Percentiles rank a stretch among this genome's conserved stretches.
Conservation (phyloP, 1,140 invertebrate species). For the Orchesella cincta region DNA sequence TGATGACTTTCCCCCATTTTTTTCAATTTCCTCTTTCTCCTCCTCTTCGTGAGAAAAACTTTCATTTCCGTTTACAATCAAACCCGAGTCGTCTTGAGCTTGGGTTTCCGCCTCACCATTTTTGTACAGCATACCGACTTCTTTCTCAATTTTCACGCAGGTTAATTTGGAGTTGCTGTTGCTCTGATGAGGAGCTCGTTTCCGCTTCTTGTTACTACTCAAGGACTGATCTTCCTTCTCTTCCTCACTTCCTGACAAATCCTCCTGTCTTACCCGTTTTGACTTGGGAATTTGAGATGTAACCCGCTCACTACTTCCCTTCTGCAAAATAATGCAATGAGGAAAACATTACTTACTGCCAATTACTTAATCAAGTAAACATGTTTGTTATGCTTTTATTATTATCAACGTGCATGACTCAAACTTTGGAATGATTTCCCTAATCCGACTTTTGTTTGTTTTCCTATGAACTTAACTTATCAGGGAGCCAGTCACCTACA, state of each 20-base stretch:
- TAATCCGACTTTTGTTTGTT: no score
- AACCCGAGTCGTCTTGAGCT: not conserved
- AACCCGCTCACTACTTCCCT: conserved; percentile 1
- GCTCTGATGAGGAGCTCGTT: conserved; percentile 21
- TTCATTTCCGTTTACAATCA: conserved; percentile 25
- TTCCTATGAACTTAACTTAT: no score
- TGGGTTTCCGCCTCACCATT: no score
- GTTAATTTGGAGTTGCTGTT: conserved; percentile 6
- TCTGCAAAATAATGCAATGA: not conserved
- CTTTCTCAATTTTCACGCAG: not conserved
- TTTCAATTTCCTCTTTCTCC: conserved; percentile 22
- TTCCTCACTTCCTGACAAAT: not conserved
- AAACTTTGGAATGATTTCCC: no score
- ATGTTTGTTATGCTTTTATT: no score
- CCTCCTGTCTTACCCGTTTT: not conserved
- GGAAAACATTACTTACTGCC: no score
- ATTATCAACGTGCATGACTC: no score
- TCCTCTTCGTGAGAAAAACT: not conserved
- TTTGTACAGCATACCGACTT: no score
- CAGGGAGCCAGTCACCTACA: no score
- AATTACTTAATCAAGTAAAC: no score
- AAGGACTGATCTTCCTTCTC: not conserved
- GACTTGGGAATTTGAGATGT: not conserved
- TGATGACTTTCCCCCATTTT: not conserved
- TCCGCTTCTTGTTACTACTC: conserved; percentile 25